These are phyloP conservation scores for Crax fasciolata DNA, from an alignment of 2,797 vertebrate species.

Conservation along the genomic window DNA sequence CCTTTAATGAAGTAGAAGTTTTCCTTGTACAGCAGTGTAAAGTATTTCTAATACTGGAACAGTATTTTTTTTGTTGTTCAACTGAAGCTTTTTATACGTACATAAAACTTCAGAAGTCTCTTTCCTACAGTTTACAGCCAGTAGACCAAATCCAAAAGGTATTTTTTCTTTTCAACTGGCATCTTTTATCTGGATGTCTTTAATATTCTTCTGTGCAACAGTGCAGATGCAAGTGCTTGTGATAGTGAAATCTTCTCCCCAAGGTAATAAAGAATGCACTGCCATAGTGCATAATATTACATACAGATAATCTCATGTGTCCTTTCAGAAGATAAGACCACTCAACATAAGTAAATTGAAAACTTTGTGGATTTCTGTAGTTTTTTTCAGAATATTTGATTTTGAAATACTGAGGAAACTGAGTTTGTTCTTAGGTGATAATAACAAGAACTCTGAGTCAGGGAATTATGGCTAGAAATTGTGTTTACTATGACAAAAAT, in stretches of 20 bases:
- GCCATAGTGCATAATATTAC: background rate
- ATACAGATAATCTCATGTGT: background rate
- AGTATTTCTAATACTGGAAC: background rate
- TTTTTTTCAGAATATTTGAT: background rate
- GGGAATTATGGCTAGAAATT: background rate
- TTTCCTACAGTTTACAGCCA: background rate
- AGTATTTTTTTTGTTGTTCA: background rate
- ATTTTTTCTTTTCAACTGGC: background rate
- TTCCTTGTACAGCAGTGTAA: background rate
- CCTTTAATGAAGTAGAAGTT: background rate
- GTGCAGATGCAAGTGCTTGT: background rate
- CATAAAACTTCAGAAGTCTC: background rate
- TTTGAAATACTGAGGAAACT: background rate
- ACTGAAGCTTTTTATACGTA: background rate
- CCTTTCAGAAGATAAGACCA: background rate
- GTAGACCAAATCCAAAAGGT: background rate
- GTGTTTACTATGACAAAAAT: background rate
- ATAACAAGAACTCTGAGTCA: background rate
- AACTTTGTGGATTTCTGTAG: background rate
- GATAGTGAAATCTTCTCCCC: background rate
- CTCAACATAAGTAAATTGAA: background rate
- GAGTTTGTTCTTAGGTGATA: conserved; percentile 1
- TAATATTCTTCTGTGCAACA: background rate
- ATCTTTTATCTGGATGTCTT: background rate
- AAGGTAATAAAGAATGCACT: background rate